These are phyloP conservation scores for Perithous albicinctus DNA, from an alignment of 2,888 invertebrate species.

Conservation along the genomic window DNA sequence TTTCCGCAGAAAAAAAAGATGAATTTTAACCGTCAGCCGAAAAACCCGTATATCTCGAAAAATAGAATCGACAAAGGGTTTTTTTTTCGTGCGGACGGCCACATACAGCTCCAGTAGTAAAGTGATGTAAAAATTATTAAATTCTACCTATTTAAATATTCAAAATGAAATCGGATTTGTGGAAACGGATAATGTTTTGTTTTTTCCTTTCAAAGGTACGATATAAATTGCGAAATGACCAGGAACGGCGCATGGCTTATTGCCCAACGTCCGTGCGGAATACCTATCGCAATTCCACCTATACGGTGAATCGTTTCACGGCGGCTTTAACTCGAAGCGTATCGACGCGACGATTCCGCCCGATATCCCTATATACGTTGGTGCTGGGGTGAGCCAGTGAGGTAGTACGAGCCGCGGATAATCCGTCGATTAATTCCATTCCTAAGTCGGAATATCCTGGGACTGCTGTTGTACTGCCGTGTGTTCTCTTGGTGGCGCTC, in stretches of 20 bases:
- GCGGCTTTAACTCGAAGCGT: slow-evolving; percentile 43
- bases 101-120: not conserved
- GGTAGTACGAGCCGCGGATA: slow-evolving; percentile 54
- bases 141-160: too few relatives aligned
- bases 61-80: too few relatives aligned
- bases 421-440: slow-evolving; percentile 69
- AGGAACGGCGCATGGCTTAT: slow-evolving; percentile 15
- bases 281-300: slow-evolving; percentile 25
- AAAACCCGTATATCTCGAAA: too few relatives aligned
- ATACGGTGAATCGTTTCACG: slow-evolving; percentile 48
- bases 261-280: slow-evolving; percentile 8
- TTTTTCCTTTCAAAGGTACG: not conserved
- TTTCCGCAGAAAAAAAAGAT: too few relatives aligned
- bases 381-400: slow-evolving; percentile 44
- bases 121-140: not conserved
- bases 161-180: not conserved
- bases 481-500: slow-evolving; percentile 28
- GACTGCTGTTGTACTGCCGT: slow-evolving; percentile 38
- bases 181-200: not conserved
- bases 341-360: slow-evolving; percentile 45
- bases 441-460: slow-evolving; percentile 63
- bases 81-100: too few relatives aligned
- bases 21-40: too few relatives aligned
- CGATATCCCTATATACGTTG: slow-evolving; percentile 29
- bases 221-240: not conserved